Base-by-base conservation (phyloP, 2,113 vertebrate species). In the Mesocricetus auratus region DNA sequence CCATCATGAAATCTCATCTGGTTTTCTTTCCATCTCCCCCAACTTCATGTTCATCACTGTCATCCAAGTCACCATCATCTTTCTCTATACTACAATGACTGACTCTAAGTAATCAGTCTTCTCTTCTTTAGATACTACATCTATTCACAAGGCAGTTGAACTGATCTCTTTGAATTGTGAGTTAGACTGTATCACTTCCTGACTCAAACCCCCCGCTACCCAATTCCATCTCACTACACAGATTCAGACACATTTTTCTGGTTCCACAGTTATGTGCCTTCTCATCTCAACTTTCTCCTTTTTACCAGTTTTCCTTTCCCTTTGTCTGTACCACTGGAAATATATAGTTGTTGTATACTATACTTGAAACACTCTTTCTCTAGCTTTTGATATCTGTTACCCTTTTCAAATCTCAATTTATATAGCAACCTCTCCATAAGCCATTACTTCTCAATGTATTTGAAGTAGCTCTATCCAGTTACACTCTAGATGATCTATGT, bases 391-490 rank as follows among this genome's bases (percentile, higher is more conserved):
- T 73, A 4, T 21, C 22, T 39, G 26, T 11, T 68, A 33, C 3
- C 8, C 85, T 91, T 66, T 89, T 78, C 71, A 96, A 71, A 89
- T 31, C 90, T 74, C 22, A 24, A 39, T 77, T 86, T 21, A 39
- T 19, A 17, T 11, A 91, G 42, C n/a, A 66, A 39, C 50, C 85
- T 93, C 33, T 94, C 22, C 7, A 79, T 96, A 95, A 13, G 29
- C 73, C 45, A 66, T 45, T 56, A 13, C 36, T 77, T 85, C 1
- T n/a, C 64, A 87, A 86, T 71, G 45, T 66, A 36, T 94, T 81
- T 86, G 39, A 96, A 89, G n/a, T 88, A 62, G 7, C 15, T 53
- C 94, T 89, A 53, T 91, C 39, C 24, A 71, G 8, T 92, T 64
- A 75, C 4, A 69, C 24, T 92, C 45, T 75, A 17, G 31, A 22